Conservation (phyloP, 2,113 vertebrate genomes). For the Tetrax tetrax region DNA sequence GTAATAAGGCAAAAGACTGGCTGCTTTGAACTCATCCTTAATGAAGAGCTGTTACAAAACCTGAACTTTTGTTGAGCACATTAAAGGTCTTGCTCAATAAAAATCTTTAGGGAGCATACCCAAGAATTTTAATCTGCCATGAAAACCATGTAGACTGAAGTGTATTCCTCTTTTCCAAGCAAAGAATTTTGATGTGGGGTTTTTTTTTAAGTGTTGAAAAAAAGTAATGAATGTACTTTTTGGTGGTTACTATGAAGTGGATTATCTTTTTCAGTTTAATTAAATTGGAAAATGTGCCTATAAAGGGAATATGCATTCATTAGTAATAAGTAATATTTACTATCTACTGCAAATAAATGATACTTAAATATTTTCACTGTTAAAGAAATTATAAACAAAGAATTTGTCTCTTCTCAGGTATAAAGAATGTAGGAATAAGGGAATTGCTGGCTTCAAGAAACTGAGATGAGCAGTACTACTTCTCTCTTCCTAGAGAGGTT, state of each 20-base stretch:
- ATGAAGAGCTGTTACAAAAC: not conserved
- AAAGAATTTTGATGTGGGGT: not conserved
- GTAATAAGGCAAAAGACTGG: not conserved
- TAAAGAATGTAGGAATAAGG: not conserved
- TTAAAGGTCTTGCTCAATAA: constrained; percentile 7
- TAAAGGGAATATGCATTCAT: not conserved
- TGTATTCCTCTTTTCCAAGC: not conserved
- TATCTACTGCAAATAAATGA: not conserved
- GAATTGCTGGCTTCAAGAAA: not conserved
- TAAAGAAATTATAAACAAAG: not conserved
- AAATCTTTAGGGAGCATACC: not conserved
- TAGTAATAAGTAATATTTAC: not conserved
- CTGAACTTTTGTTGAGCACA: not conserved
- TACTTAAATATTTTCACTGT: not conserved
- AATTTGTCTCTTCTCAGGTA: not conserved
- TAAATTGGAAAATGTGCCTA: not conserved
- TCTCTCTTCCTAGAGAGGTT: not conserved
- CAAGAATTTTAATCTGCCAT: not conserved
- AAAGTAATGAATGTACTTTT: not conserved
- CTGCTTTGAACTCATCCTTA: not conserved
- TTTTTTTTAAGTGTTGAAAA: not conserved
- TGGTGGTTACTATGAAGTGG: not conserved
- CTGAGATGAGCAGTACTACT: not conserved
- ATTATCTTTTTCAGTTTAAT: not conserved
- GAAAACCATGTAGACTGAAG: not conserved